Evolutionary conservation across 53 echinoderm and acorn worm genomes (phyloP).

Genomic region (Antedon mediterranea): DNA sequence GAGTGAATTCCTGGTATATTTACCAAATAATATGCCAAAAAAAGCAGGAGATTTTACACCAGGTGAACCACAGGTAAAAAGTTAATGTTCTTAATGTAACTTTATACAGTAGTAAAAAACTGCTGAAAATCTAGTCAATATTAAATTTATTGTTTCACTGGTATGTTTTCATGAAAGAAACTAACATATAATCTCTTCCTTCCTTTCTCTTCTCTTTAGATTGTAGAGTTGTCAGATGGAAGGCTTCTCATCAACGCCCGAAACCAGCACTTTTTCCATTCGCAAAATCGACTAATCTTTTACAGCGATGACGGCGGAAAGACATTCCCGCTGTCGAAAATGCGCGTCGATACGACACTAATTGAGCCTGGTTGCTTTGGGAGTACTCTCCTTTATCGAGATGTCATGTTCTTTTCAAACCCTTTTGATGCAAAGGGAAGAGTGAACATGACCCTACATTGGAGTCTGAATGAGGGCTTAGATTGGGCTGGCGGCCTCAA

Average conservation of each 20-base stretch:
- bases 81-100: no score
- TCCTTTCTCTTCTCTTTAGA: background rate
- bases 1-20: conserved; percentile 11
- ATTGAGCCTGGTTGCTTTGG: background rate
- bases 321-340: background rate
- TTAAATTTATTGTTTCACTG: no score
- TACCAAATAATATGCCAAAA: conserved; percentile 19
- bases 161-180: no score
- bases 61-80: conserved; percentile 54
- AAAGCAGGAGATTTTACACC: conserved; percentile 36
- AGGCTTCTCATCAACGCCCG: background rate
- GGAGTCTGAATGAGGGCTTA: background rate
- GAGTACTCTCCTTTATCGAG: background rate
- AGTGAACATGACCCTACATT: background rate
- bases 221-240: background rate
- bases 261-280: background rate
- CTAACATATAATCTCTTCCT: no score
- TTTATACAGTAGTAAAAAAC: no score
- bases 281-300: background rate
- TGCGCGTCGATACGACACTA: background rate
- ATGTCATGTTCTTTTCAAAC: background rate
- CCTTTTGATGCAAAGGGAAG: background rate
- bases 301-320: background rate
- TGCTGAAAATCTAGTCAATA: no score
- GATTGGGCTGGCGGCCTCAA: background rate